Conservation (phyloP, 2,888 invertebrate genomes). For the Nymphalis c-album region DNA sequence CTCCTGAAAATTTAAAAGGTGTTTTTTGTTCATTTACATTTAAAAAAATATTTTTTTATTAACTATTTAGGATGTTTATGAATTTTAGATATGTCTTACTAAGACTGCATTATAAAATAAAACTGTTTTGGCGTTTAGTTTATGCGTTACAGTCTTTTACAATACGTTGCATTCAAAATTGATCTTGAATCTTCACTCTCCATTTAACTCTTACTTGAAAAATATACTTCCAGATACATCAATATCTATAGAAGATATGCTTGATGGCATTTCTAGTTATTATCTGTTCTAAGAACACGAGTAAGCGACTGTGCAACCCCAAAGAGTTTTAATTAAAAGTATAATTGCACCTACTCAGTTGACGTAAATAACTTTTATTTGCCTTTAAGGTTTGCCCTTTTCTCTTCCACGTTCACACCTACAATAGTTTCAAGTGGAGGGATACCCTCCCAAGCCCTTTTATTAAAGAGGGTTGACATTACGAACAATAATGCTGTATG, state of each 20-base stretch:
- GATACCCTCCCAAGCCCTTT: conserved; percentile 24
- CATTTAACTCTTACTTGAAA: no score
- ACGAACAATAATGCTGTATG: conserved; percentile 26
- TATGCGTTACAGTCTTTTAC: no score
- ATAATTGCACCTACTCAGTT: conserved; percentile 22
- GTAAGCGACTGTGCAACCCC: conserved; percentile 9
- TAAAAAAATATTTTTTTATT: background rate
- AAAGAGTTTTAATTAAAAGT: conserved; percentile 29
- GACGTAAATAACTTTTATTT: conserved; percentile 27
- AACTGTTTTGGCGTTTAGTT: no score
- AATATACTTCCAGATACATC: no score
- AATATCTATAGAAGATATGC: background rate
- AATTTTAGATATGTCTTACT: no score
- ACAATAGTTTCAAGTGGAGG: conserved; percentile 25
- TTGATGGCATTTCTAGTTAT: conserved; percentile 1
- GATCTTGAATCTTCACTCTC: no score
- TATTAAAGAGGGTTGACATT: conserved; percentile 31
- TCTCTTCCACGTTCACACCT: conserved; percentile 30
- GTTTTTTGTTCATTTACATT: conserved; percentile 4
- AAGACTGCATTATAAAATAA: no score
- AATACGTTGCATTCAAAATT: no score
- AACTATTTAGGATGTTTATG: no score
- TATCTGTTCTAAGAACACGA: background rate
- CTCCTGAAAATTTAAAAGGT: conserved; percentile 80
- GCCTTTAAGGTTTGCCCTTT: conserved; percentile 29